Evolutionary conservation across 2,888 invertebrate genomes (phyloP).

Genomic region (Branchellion lobata): DNA sequence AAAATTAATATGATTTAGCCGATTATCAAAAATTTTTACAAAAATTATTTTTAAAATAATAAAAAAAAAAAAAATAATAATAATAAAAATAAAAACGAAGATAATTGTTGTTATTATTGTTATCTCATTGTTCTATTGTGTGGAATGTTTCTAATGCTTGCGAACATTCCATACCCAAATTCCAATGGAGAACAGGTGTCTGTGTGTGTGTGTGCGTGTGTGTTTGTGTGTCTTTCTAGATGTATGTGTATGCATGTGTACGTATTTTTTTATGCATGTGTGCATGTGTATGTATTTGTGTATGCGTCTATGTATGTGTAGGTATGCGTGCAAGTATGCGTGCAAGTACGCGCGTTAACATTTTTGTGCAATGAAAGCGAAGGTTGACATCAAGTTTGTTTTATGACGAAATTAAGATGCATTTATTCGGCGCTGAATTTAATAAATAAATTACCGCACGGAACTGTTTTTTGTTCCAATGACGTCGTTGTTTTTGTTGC

Average conservation of each 20-base stretch:
- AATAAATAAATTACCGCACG: too few relatives aligned
- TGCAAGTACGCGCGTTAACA: not conserved
- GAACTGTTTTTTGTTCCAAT: too few relatives aligned
- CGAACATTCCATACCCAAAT: not conserved
- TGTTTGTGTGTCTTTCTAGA: not conserved
- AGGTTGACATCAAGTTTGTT: too few relatives aligned
- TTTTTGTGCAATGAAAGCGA: not conserved
- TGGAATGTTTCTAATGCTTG: not conserved
- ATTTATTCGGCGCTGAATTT: too few relatives aligned
- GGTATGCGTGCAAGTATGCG: not conserved
- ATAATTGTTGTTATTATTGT: too few relatives aligned
- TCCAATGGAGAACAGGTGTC: not conserved
- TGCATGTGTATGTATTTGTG: not conserved
- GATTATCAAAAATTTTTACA: too few relatives aligned
- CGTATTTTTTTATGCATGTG: not conserved
- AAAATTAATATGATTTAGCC: too few relatives aligned
- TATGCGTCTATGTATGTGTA: not conserved
- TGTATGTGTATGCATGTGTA: not conserved
- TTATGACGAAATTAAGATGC: too few relatives aligned
- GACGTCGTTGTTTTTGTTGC: too few relatives aligned
- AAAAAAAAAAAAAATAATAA: too few relatives aligned
- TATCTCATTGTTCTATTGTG: not conserved
- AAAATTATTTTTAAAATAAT: too few relatives aligned
- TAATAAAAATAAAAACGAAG: too few relatives aligned
- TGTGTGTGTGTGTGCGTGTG: constrained; percentile 19